Base-by-base conservation (phyloP, 1,140 invertebrate species). In the Penaeus vannamei region DNA sequence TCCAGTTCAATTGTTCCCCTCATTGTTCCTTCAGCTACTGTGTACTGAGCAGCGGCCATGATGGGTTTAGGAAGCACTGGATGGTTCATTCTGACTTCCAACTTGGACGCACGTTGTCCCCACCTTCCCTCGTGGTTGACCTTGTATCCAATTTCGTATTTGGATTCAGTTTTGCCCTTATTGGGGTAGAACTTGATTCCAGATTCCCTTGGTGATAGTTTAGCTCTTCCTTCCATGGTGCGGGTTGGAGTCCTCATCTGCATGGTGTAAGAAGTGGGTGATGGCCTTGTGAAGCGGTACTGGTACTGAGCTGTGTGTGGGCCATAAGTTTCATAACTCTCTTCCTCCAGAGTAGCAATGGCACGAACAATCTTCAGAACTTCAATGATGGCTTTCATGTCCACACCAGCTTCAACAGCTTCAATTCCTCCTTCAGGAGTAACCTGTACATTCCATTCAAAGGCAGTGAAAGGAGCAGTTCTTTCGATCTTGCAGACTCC, bases 1-100 rank as follows among this genome's bases (percentile, higher is more conserved):
- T 88, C 87, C 32, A 88, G 53, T 59, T 88, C 66, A 77, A 88
- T 53, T 10, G 81, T 42, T 42, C 87, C 87, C 20, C 29, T 42
- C 26, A 36, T 1, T n/a, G 36, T 64, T 10, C 26, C 66, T 76
- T 80, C 87, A 36, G 20, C 59, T 23, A 14, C 53, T 61, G 46
- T 22, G 17, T 36, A 36, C 53, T 88, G 42, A 76, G 79, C 69
- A 36, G 36, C 46, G 12, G 46, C 82, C 77, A 19, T 36, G 32
- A 77, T 29, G 53, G 83, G 81, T n/a, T 60, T 88, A 19, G 29
- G 23, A 69, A 88, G 82, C 26, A 46, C 61, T 60, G 87, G 87
- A 42, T 88, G 87, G 32, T 66, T 88, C 42, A 88, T 60, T 23
- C 29, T 62, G 32, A 64, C 87, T 61, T 84, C 62, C 23, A 36